Conservation (phyloP, 2,888 invertebrate genomes). For the Embidobia sp. region DNA sequence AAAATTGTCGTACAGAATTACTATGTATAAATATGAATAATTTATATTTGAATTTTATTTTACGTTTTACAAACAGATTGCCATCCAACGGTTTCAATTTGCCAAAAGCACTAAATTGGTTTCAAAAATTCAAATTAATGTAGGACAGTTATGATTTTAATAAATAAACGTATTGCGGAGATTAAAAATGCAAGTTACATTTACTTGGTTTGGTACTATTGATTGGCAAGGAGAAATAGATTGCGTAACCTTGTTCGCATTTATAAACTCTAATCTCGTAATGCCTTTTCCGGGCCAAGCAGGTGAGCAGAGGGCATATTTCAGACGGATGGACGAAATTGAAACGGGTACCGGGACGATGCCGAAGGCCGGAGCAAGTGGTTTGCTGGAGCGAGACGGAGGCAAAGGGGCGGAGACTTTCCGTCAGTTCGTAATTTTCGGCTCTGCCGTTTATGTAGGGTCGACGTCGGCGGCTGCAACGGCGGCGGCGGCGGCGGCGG, state of each 20-base stretch:
- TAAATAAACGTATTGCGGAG: too few species aligned
- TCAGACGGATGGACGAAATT: constrained; percentile 40
- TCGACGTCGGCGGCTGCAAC: constrained; percentile 10
- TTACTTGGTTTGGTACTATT: too few species aligned
- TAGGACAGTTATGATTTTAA: too few species aligned
- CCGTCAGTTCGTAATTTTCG: constrained; percentile 77
- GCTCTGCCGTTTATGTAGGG: constrained; percentile 72
- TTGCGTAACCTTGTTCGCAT: constrained; percentile 17
- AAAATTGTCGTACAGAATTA: too few species aligned
- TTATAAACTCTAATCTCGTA: constrained; percentile 36
- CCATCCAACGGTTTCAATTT: too few species aligned
- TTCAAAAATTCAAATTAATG: too few species aligned
- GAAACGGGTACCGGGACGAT: constrained; percentile 52
- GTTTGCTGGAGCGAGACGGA: constrained; percentile 51
- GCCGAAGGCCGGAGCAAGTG: constrained; percentile 25
- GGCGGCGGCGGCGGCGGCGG: constrained; percentile 50
- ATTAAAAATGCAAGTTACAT: too few species aligned
- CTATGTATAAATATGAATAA: too few species aligned
- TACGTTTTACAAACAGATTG: too few species aligned
- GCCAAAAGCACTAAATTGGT: too few species aligned
- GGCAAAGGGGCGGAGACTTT: constrained; percentile 69
- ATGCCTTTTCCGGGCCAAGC: constrained; percentile 33
- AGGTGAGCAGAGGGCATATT: constrained; percentile 39
- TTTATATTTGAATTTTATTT: too few species aligned
- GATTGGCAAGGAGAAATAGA: too few species aligned